phyloP scores from a whole-genome alignment of 2,888 invertebrate species.

The Sphaerophoria rueppellii region DNA sequence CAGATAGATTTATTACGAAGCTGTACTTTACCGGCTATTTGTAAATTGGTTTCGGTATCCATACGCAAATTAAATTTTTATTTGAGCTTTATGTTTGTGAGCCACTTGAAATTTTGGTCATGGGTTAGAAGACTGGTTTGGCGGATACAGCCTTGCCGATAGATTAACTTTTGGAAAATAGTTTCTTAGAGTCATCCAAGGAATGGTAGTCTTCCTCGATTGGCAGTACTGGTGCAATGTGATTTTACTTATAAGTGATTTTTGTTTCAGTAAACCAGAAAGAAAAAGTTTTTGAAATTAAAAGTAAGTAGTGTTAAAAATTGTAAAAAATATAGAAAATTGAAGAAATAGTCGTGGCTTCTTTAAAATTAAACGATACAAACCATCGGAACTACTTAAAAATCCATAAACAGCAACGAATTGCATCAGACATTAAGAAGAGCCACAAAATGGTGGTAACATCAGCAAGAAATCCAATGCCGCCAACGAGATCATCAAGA shows the following conservation, averaged over 20 bases:
- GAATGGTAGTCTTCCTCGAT: slow-evolving; percentile 43
- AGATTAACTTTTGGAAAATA: slow-evolving; percentile 11
- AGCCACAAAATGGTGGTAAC: slow-evolving; percentile 79
- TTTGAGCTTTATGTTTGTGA: slow-evolving; percentile 11
- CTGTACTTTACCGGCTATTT: slow-evolving; percentile 55
- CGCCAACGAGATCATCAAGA: slow-evolving; percentile 78
- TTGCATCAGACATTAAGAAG: slow-evolving; percentile 38
- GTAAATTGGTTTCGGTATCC: slow-evolving; percentile 9
- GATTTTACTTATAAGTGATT: not conserved
- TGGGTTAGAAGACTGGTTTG: slow-evolving; percentile 57
- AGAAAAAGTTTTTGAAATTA: not conserved
- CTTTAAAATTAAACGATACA: slow-evolving; percentile 57
- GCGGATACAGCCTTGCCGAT: not conserved
- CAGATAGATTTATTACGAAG: slow-evolving; percentile 55
- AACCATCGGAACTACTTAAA: slow-evolving; percentile 57
- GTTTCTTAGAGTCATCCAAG: slow-evolving; percentile 46
- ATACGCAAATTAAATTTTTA: slow-evolving; percentile 48
- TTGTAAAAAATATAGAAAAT: slow-evolving; percentile 38
- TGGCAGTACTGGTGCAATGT: not conserved
- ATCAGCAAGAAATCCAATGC: slow-evolving; percentile 79
- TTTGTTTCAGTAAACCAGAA: slow-evolving; percentile 32
- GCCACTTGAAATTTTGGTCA: slow-evolving; percentile 40
- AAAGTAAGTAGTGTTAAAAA: slow-evolving; percentile 20
- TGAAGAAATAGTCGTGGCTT: slow-evolving; percentile 53
- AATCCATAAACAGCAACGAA: slow-evolving; percentile 42